Evolutionary conservation across 2,797 vertebrate species (phyloP).

Genomic region (Prunella strophiata): DNA sequence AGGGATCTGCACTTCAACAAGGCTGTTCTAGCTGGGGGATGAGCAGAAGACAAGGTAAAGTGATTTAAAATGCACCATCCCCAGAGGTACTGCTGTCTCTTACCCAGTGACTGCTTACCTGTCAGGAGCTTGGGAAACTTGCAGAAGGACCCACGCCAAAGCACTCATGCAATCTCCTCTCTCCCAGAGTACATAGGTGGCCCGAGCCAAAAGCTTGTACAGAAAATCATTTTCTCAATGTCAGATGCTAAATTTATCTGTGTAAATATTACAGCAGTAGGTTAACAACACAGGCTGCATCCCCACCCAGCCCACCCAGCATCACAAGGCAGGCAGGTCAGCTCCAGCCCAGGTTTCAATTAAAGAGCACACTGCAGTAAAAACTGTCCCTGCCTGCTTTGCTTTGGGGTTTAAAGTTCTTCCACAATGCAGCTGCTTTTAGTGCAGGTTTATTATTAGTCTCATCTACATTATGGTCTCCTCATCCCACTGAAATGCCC

Average conservation of each 20-base stretch:
- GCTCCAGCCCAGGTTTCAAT: background rate
- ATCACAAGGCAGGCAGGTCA: background rate
- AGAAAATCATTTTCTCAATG: background rate
- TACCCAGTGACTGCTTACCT: background rate
- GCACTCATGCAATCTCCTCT: background rate
- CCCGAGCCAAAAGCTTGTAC: background rate
- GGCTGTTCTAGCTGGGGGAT: background rate
- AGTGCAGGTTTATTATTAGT: conserved; percentile 6
- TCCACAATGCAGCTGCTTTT: background rate
- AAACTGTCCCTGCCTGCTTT: background rate
- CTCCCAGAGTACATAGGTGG: background rate
- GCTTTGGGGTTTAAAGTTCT: background rate
- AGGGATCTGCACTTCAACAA: background rate
- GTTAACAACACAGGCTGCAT: background rate
- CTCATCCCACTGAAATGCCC: background rate
- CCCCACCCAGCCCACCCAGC: background rate
- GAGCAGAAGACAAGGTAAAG: background rate
- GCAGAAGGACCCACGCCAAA: background rate
- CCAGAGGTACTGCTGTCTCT: background rate
- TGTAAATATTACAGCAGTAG: background rate
- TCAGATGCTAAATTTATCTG: background rate
- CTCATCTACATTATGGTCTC: background rate
- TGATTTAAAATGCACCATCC: background rate
- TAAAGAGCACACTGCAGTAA: background rate
- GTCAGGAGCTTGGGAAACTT: background rate